Conservation (phyloP, 2,888 invertebrate genomes). For the Chrysopilus asiliformis region DNA sequence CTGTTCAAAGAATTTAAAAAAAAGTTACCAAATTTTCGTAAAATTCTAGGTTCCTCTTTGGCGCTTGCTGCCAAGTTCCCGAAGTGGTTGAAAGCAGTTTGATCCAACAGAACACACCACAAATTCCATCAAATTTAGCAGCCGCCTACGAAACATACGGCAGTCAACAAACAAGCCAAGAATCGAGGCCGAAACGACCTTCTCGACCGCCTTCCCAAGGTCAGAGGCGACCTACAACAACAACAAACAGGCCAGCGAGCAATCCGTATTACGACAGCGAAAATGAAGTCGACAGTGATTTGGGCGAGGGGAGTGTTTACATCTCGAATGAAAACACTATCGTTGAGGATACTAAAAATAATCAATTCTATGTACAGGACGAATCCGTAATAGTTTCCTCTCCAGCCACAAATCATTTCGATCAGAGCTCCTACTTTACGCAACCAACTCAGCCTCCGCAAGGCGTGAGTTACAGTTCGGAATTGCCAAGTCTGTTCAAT, state of each 20-base stretch:
- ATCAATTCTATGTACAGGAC: slow-evolving; percentile 24
- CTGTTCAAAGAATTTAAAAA: neutral
- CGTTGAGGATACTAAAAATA: slow-evolving; percentile 8
- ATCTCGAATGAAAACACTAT: slow-evolving; percentile 5
- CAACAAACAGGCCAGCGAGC: neutral
- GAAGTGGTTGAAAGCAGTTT: slow-evolving; percentile 36
- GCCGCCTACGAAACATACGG: slow-evolving; percentile 23
- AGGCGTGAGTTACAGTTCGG: slow-evolving; percentile 23
- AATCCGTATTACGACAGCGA: neutral
- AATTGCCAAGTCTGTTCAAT: slow-evolving; percentile 30
- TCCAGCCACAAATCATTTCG: slow-evolving; percentile 23
- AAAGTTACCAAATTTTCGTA: no score
- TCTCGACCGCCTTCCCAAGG: no score
- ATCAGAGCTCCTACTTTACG: slow-evolving; percentile 12
- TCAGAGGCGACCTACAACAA: neutral
- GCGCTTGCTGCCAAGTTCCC: slow-evolving; percentile 74
- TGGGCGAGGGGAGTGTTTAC: slow-evolving; percentile 3
- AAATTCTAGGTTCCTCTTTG: slow-evolving; percentile 61
- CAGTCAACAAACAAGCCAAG: slow-evolving; percentile 12
- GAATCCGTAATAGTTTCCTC: slow-evolving; percentile 29
- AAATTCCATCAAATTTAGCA: slow-evolving; percentile 22
- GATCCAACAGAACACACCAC: slow-evolving; percentile 24
- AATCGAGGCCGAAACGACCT: neutral
- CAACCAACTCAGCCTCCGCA: slow-evolving; percentile 9
- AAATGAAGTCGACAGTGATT: slow-evolving; percentile 19